A percentile compares a stretch with the other conserved stretches of the same genome.
Evolutionary conservation across 1,140 invertebrate species (phyloP).

Genomic region (Leptopilina boulardi): DNA sequence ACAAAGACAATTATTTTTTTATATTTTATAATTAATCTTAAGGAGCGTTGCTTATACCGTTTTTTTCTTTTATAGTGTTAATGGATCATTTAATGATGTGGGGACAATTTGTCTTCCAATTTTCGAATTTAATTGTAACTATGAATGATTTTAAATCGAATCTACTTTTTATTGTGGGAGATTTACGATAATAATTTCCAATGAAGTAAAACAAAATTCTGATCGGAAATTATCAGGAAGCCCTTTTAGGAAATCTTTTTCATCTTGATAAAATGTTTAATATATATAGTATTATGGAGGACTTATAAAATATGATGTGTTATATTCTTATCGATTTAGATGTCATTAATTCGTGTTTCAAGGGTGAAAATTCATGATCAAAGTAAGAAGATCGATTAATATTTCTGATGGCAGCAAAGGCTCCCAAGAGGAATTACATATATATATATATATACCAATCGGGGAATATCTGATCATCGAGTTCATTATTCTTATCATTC

Average conservation of each 20-base stretch:
- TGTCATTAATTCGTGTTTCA: not conserved
- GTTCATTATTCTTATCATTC: constrained; percentile 47
- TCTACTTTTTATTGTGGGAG: no score
- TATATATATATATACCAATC: no score
- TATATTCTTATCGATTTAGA: not conserved
- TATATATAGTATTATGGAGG: not conserved
- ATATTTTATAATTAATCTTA: constrained; percentile 68
- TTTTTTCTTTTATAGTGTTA: constrained; percentile 56
- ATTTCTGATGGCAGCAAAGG: not conserved
- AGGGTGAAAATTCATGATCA: constrained; percentile 16
- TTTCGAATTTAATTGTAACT: no score
- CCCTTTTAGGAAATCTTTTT: no score
- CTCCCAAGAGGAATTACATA: not conserved
- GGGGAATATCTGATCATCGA: constrained; percentile 44
- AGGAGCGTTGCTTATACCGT: constrained; percentile 56
- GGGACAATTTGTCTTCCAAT: no score
- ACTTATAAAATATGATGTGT: not conserved
- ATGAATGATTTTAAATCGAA: no score
- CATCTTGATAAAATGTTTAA: no score
- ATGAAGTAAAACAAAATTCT: no score
- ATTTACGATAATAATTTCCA: no score
- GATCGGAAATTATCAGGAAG: no score
- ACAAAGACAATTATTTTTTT: constrained; percentile 60
- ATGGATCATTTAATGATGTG: constrained; percentile 49
- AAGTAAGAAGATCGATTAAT: constrained; percentile 4